A percentile compares a stretch with the other conserved stretches of the same genome.
These are phyloP conservation scores for Etheostoma nigrum DNA, from an alignment of 2,797 vertebrate genomes.

Conservation along the genomic window DNA sequence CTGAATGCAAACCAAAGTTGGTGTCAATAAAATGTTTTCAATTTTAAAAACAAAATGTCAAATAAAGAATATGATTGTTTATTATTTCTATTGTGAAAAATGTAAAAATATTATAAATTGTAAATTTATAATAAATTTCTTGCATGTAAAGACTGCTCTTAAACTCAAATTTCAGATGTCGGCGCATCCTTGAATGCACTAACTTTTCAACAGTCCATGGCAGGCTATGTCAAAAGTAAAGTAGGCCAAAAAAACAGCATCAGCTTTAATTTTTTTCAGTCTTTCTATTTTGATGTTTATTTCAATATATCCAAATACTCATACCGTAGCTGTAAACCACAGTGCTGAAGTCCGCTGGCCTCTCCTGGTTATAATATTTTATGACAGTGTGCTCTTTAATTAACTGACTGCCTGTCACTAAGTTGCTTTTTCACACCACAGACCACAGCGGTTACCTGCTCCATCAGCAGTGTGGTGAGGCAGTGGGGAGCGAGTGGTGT, in stretches of 20 bases:
- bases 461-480: slow-evolving; percentile 62
- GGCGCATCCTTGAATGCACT: background rate
- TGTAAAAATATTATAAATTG: too few species aligned
- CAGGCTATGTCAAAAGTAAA: background rate
- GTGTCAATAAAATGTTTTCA: background rate
- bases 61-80: background rate
- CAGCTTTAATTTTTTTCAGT: background rate
- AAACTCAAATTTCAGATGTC: background rate
- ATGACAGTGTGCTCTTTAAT: slow-evolving; percentile 32
- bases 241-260: background rate
- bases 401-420: slow-evolving; percentile 55
- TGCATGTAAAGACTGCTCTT: background rate
- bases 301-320: slow-evolving; percentile 11
- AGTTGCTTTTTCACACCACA: slow-evolving; percentile 49
- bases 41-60: background rate
- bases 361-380: slow-evolving; percentile 36
- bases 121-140: too few species aligned
- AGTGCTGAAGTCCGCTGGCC: slow-evolving; percentile 26
- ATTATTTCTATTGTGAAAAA: background rate
- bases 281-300: slow-evolving; percentile 1
- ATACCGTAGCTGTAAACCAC: slow-evolving; percentile 21
- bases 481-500: slow-evolving; percentile 53
- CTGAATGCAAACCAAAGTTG: slow-evolving; percentile 76
- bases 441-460: slow-evolving; percentile 72
- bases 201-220: background rate